Conservation (phyloP, 2,888 invertebrate genomes). For the Eledona agricola region DNA sequence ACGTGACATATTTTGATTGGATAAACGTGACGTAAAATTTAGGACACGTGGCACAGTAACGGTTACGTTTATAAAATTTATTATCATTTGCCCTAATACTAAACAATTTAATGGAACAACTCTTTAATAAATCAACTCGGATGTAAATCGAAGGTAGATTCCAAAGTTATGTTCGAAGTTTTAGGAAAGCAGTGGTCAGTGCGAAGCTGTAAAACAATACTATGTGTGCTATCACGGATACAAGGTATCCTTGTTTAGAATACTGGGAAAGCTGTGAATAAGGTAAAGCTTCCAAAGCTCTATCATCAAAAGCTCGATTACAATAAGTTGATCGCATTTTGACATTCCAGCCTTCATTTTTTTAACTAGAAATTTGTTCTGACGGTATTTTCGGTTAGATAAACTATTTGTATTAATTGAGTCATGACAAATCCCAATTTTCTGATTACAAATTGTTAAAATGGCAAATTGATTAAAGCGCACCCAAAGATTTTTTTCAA, state of each 20-base stretch:
- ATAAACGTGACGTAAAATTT: too few species aligned
- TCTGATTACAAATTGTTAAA: background rate
- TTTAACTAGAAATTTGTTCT: conserved; percentile 2
- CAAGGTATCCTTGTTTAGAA: conserved; percentile 39
- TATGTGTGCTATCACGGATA: conserved; percentile 39
- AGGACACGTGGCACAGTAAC: too few species aligned
- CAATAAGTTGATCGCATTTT: conserved; percentile 14
- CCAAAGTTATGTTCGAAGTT: conserved; percentile 43
- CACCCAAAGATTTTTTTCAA: background rate
- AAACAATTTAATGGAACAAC: too few species aligned
- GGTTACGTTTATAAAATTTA: too few species aligned
- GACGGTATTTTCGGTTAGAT: background rate
- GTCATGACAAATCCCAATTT: background rate
- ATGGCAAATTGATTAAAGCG: too few species aligned
- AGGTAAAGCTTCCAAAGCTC: conserved; percentile 33
- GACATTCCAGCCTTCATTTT: background rate
- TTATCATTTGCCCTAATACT: too few species aligned
- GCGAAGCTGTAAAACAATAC: conserved; percentile 39
- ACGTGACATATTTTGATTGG: too few species aligned
- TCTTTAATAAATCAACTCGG: too few species aligned
- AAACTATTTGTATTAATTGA: background rate
- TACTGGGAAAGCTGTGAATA: conserved; percentile 32
- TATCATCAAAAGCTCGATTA: conserved; percentile 25
- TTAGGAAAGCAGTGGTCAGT: conserved; percentile 38
- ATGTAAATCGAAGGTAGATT: too few species aligned